Evolutionary conservation across 2,797 vertebrate genomes (phyloP).

Genomic region (Pipistrellus pygmaeus): DNA sequence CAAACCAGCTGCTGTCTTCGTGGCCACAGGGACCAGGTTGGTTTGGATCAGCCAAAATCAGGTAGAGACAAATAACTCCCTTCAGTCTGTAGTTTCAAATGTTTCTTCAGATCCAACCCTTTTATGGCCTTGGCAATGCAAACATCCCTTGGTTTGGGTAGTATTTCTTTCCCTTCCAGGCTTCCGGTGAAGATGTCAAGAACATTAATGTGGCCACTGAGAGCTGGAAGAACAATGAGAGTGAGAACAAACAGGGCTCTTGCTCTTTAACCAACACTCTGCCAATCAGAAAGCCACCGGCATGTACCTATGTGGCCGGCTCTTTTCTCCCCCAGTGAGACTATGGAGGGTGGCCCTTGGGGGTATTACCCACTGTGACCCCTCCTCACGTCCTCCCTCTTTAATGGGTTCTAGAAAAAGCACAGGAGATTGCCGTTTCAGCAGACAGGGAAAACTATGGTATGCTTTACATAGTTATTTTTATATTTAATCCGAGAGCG

Average conservation of each 20-base stretch:
- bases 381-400: constrained; percentile 57
- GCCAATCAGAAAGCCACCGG: background rate
- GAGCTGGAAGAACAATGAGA: background rate
- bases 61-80: background rate
- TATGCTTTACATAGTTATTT: constrained; percentile 77
- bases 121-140: constrained; percentile 60
- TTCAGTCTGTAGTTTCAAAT: constrained; percentile 9
- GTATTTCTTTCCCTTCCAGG: constrained; percentile 52
- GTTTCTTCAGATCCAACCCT: constrained; percentile 60
- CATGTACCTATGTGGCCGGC: fast-evolving
- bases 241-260: background rate
- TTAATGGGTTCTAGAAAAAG: constrained; percentile 80
- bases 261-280: background rate
- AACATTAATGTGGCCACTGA: background rate
- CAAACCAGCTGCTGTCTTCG: background rate
- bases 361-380: constrained; percentile 43
- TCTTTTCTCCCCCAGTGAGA: background rate
- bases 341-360: background rate
- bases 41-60: constrained; percentile 49
- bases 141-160: constrained; percentile 62
- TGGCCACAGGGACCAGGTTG: background rate
- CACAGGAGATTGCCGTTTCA: constrained; percentile 71
- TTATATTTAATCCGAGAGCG: constrained; percentile 81
- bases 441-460: constrained; percentile 73
- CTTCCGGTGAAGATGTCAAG: constrained; percentile 17